These are phyloP conservation scores for Coracopsis vasa DNA, from an alignment of 2,113 vertebrate genomes.

Conservation along the genomic window DNA sequence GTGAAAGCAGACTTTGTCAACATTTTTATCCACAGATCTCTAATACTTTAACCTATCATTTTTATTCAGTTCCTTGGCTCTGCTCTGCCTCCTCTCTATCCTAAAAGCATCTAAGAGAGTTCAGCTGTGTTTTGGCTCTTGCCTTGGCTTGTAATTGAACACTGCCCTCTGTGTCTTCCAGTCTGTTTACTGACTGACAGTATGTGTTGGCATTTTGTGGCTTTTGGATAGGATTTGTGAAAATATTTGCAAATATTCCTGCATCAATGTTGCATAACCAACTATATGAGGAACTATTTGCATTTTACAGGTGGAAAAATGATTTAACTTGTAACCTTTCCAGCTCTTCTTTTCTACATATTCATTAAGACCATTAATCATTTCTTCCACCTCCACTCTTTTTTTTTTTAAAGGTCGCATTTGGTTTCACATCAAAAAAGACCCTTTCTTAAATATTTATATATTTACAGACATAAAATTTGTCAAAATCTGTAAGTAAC, in stretches of 20 bases:
- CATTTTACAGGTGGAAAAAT: conserved; percentile 45
- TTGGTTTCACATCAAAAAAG: conserved; percentile 1
- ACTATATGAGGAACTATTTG: background rate
- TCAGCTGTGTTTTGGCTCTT: background rate
- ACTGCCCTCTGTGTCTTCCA: conserved; percentile 36
- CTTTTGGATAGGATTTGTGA: conserved; percentile 20
- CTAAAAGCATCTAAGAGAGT: background rate
- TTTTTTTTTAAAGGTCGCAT: conserved; percentile 15
- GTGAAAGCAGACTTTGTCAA: background rate
- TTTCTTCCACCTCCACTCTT: background rate
- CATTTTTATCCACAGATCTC: background rate
- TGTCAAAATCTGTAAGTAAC: background rate
- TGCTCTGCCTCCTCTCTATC: background rate
- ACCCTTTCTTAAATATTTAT: background rate
- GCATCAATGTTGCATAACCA: background rate
- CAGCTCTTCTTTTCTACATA: conserved; percentile 26
- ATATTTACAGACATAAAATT: background rate
- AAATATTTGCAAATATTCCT: conserved; percentile 61
- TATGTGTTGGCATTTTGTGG: background rate
- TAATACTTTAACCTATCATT: background rate
- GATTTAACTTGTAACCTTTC: conserved; percentile 42
- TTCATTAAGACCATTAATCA: conserved; percentile 56
- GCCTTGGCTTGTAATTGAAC: background rate
- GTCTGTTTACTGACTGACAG: background rate
- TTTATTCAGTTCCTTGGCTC: background rate